Percentiles rank a stretch among this genome's conserved stretches.
phyloP scores from a whole-genome alignment of 2,888 invertebrate species.

The Andrena bicolor region DNA sequence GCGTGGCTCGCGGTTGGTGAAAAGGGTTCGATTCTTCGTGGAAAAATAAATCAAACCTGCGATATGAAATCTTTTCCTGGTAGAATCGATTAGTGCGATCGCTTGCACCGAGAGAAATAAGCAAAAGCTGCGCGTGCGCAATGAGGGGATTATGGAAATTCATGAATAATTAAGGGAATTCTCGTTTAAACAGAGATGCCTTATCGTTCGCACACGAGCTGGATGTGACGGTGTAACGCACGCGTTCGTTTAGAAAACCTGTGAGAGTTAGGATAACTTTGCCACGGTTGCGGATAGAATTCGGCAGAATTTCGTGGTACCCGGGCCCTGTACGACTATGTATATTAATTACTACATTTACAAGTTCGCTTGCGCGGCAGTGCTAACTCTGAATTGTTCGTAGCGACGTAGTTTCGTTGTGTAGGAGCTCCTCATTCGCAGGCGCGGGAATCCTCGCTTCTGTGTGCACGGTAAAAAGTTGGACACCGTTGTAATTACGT shows the following conservation, averaged over 20 bases:
- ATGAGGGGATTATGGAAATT: too few species aligned
- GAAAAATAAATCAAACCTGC: too few species aligned
- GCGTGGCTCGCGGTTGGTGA: neutral
- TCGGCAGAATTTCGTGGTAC: slow-evolving; percentile 37
- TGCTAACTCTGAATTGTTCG: slow-evolving; percentile 54
- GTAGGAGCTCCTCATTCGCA: neutral
- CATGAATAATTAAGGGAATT: neutral
- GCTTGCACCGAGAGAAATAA: too few species aligned
- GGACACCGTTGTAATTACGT: neutral
- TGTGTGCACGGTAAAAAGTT: neutral
- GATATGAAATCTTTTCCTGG: too few species aligned
- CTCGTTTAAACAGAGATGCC: neutral
- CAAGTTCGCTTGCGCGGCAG: slow-evolving; percentile 45
- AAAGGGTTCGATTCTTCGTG: neutral
- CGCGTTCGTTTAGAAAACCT: slow-evolving; percentile 37
- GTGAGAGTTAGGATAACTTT: slow-evolving; percentile 44
- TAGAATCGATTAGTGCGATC: too few species aligned
- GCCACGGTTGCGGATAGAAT: slow-evolving; percentile 31
- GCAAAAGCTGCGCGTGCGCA: too few species aligned
- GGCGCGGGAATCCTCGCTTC: neutral
- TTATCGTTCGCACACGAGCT: slow-evolving; percentile 17
- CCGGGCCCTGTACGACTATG: slow-evolving; percentile 16
- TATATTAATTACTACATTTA: slow-evolving; percentile 62
- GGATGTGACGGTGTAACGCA: neutral
- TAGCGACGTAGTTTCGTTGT: slow-evolving; percentile 31